Conservation (phyloP, 2,888 invertebrate species). For the Drymonia ruficornis region DNA sequence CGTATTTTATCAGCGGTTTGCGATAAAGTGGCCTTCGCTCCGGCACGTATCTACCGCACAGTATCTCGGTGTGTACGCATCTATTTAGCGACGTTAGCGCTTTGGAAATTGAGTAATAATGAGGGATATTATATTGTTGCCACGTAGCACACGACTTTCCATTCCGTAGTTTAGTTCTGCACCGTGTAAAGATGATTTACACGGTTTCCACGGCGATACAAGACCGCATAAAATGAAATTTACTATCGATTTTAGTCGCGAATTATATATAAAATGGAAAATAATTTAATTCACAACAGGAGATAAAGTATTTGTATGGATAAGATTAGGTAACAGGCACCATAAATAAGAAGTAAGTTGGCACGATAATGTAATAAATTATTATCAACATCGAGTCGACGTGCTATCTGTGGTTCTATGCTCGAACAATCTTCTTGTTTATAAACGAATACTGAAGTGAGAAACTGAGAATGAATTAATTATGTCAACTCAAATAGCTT, state of each 20-base stretch:
- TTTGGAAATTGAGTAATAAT: conserved; percentile 3
- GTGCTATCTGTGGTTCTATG: conserved; percentile 25
- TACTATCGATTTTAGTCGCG: conserved; percentile 11
- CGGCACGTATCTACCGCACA: conserved; percentile 22
- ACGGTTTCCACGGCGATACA: conserved; percentile 8
- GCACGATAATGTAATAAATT: conserved; percentile 23
- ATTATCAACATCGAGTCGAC: conserved; percentile 10
- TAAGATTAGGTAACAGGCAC: not conserved
- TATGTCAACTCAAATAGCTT: conserved; percentile 37
- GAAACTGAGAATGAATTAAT: conserved; percentile 42
- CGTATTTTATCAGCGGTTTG: conserved; percentile 38
- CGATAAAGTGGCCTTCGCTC: conserved; percentile 39
- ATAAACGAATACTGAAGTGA: conserved; percentile 55
- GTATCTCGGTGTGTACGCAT: conserved; percentile 10
- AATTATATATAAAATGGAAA: conserved; percentile 10
- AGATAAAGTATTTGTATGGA: not conserved
- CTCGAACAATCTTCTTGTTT: conserved; percentile 51
- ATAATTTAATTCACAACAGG: conserved; percentile 3
- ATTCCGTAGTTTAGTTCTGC: conserved; percentile 2
- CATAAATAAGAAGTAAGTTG: no score
- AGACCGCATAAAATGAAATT: conserved; percentile 15
- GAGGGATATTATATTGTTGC: conserved; percentile 1
- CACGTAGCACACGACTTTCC: conserved; percentile 2
- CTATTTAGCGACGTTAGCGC: conserved; percentile 1
- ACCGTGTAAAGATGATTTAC: conserved; percentile 8